phyloP scores from a whole-genome alignment of 2,113 vertebrate species.

The Stegastes partitus region DNA sequence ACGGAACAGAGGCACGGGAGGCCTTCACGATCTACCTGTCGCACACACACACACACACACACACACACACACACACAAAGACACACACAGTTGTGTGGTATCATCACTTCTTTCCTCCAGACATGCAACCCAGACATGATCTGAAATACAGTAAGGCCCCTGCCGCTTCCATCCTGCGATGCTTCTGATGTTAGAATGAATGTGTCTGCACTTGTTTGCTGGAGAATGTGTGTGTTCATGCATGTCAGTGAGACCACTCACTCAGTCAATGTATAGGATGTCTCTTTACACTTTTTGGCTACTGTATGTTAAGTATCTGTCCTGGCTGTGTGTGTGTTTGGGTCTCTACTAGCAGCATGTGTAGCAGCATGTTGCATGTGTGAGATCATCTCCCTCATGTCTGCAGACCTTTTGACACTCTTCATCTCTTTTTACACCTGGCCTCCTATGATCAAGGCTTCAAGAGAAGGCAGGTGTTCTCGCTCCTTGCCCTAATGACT shows the following conservation, averaged over 20 bases:
- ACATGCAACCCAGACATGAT: conserved; percentile 67
- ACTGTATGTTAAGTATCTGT: conserved; percentile 7
- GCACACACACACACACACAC: conserved; percentile 5
- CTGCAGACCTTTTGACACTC: conserved; percentile 67
- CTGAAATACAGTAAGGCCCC: conserved; percentile 67
- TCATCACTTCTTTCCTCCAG: conserved; percentile 49
- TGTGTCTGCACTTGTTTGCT: conserved; percentile 65
- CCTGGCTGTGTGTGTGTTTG: conserved; percentile 4
- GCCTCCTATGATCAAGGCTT: conserved; percentile 66
- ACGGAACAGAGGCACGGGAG: conserved; percentile 42
- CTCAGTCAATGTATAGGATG: conserved; percentile 30
- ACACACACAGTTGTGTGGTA: conserved; percentile 28
- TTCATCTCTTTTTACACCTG: conserved; percentile 59
- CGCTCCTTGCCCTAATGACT: conserved; percentile 37
- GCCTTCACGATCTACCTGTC: conserved; percentile 12
- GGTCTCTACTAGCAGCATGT: conserved; percentile 19
- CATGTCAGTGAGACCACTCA: conserved; percentile 29
- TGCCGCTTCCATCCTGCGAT: conserved; percentile 42
- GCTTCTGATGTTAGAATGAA: conserved; percentile 56
- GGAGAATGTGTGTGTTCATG: not conserved
- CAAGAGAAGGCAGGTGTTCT: conserved; percentile 67
- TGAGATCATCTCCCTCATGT: conserved; percentile 56
- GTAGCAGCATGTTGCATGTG: conserved; percentile 27
- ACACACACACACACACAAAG: conserved; percentile 10
- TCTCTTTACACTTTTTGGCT: conserved; percentile 33